Base-by-base conservation (phyloP, 64 coral and sea anemone genomes). In the Porites australiensis region DNA sequence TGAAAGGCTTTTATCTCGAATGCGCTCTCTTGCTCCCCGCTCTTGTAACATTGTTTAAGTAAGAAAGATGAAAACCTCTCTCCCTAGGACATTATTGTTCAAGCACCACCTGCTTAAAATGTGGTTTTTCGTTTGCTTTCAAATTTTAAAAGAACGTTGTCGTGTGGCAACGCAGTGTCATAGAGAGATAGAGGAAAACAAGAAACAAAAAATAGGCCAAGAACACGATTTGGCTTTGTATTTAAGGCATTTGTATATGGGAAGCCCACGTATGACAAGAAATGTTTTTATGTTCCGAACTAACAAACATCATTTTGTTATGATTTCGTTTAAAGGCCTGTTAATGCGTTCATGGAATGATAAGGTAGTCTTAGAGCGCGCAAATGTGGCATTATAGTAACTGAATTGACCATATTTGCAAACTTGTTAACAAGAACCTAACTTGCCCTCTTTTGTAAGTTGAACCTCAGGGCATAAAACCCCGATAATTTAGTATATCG, bases 401-500 rank as follows among this genome's bases (percentile, higher is more conserved):
- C 54, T 57, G 54, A 12, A 7, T 7, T 55, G 53, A 16, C 58
- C 79, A 82, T 43, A 65, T 82, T 82, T 82, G 14, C 23, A 48
- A 15, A 64, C 11, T 82, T 82, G 79, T 65, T n/a, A 82, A 82
- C 79, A 19, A 65, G 55, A 37, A 64, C 7, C 79, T 82, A 47
- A 44, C 13, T n/a, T 64, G 3, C 58, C 3, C 15, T 66, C 5
- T 15, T 74, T 27, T 23, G 51, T 57, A 23, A 6, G 23, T 78
- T 0, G 20, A 78, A 82, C 79, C 79, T 64, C 18, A 16, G 79
- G 79, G 79, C 79, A 82, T 55, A 19, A 49, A 18, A 44, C 7
- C n/a, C 14, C 8, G 79, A 64, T 82, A 48, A 82, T 49, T 65
- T 82, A 20, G 37, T n/a, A n/a, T 37, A 82, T 48, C 16, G 58